Evolutionary conservation across 2,888 invertebrate species (phyloP).

Genomic region (Eupithecia pulchellata): DNA sequence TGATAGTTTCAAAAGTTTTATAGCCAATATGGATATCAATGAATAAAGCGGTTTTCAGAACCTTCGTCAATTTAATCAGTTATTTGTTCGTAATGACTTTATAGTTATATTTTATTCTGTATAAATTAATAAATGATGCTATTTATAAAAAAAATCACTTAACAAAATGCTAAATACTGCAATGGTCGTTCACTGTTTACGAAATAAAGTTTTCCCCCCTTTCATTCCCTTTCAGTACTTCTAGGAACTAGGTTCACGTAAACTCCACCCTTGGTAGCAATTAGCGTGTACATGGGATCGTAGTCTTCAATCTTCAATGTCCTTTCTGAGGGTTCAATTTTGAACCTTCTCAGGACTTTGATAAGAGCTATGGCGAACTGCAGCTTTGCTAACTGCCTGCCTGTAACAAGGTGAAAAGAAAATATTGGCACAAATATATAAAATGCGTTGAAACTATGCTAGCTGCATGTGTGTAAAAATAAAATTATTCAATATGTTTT

Average conservation of each 20-base stretch:
- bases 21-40: neutral
- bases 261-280: slow-evolving; percentile 50
- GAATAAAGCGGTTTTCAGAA: neutral
- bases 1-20: too few species aligned
- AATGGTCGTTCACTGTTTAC: too few species aligned
- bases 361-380: slow-evolving; percentile 57
- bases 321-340: slow-evolving; percentile 54
- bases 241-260: slow-evolving; percentile 49
- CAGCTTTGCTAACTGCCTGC: slow-evolving; percentile 57
- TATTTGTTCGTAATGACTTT: too few species aligned
- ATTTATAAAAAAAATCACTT: too few species aligned
- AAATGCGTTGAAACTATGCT: too few species aligned
- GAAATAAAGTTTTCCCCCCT: neutral
- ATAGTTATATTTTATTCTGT: too few species aligned
- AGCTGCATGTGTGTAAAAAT: too few species aligned
- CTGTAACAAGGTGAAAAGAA: slow-evolving; percentile 48
- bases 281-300: slow-evolving; percentile 48
- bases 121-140: too few species aligned
- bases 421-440: too few species aligned
- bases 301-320: slow-evolving; percentile 49
- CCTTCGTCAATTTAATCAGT: neutral
- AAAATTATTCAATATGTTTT: too few species aligned
- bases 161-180: too few species aligned
- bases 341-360: slow-evolving; percentile 54
- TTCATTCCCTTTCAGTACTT: neutral